Evolutionary conservation across 1,140 invertebrate genomes (phyloP), one percentile per base, ranked within the genome.

Genomic region (Hycleus cichorii): DNA sequence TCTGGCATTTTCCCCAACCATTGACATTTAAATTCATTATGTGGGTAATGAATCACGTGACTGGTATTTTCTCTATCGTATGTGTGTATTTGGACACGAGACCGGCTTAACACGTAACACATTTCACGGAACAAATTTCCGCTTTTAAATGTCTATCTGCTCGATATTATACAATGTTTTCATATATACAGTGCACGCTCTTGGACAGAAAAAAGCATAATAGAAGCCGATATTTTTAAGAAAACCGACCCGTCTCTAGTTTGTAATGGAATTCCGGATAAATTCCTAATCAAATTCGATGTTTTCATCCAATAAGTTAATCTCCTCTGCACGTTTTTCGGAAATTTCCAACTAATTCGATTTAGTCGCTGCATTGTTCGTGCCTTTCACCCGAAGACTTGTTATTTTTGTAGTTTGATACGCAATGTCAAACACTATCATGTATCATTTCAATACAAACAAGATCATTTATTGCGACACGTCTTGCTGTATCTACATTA

Each of bases 371-470:
- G 18, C 43, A 40, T 50, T 12, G 49, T 53, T 25, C 42, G 51
- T 53, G 51, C 3, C 10, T 45, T 46, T 40, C 39, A 42, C 45
- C 18, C 39, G 32, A 43, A 24, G 6, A 43, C 9, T 44, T 44
- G 44, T 53, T 53, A 43, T 43, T 57, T 57, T 57, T 57, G 54
- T 48, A 48, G 46, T 48, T 44, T 43, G 54, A 57, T 57, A 48
- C 26, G 39, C 27, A 51, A 58, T 60, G 63, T 62, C 60, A 32
- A 5, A 5, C 7, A 60, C 42, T 59, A 43, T 68, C 62, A 68
- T 68, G 60, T 64, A 68, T 65, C 60, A 59, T 50, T 62, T 61
- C 61, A 64, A 65, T 67, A 63, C 61, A 67, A 65, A 63, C 63
- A 67, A 57, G 56, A 67, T 67, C 63, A 62, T 67, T 67, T 67